Base-by-base conservation (phyloP, 2,797 vertebrate genomes). In the Danio albolineatus region DNA sequence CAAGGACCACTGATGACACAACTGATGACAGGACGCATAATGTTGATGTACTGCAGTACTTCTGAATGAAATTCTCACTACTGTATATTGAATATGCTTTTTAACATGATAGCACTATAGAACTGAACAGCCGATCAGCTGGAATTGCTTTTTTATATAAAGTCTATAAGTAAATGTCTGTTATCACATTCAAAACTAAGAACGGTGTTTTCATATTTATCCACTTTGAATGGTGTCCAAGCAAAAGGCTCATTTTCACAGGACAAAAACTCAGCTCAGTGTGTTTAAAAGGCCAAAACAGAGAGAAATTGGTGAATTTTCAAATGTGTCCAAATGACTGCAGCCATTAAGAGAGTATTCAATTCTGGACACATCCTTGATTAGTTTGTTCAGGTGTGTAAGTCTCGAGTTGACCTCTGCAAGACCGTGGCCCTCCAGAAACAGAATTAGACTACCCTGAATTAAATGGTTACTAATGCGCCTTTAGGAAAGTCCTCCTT, bases 401-500 rank as follows among this genome's bases (percentile, higher is more conserved):
- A 14, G 14, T 16, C 14, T 36, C 46, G 36, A 51, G 8, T 21
- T 48, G 64, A 36, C 14, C 44, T 16, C 19, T 9, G 38, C 36
- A 41, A 38, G 14, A 41, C 10, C n/a, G 10, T 61, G 14, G 36
- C 16, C 4, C 62, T 12, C 41, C 6, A 13, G 41, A 2, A 21
- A 5, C 36, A 41, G n/a, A 8, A 41, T 14, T 43, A 12, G 17
- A 41, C 12, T 56, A 10, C 39, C 38, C 17, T 44, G 12, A 73
- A 43, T 56, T 28, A 73, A 57, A 43, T 8, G 2, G 7, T 60
- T 60, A 19, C 19, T 61, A 19, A 13, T 17, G 14, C 49, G 16
- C 43, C 43, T 49, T 60, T 61, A 48, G 74, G 43, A 61, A 60
- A 61, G 6, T 28, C 17, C 56, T 60, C 5, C 9, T 61, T 48